These are phyloP conservation scores for Homarus gammarus DNA, from an alignment of 2,888 invertebrate species.

Conservation along the genomic window DNA sequence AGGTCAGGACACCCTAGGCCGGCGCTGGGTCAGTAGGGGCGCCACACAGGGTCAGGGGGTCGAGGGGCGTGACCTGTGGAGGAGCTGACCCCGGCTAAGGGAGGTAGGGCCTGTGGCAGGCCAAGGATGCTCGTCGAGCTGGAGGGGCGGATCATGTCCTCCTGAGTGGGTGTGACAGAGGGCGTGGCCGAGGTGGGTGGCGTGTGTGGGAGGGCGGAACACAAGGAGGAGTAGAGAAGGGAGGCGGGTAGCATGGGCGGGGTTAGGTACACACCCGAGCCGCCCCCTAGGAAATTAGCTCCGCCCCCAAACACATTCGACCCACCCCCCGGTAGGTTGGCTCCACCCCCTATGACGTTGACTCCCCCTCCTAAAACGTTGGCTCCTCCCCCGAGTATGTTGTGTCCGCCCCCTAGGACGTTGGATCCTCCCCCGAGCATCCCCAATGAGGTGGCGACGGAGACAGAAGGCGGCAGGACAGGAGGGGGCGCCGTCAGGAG, in stretches of 20 bases:
- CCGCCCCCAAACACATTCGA: conserved; percentile 31
- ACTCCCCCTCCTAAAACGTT: conserved; percentile 30
- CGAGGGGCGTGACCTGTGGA: conserved; percentile 29
- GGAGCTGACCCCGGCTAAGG: conserved; percentile 22
- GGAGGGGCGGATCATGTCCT: conserved; percentile 84
- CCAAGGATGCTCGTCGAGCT: conserved; percentile 37
- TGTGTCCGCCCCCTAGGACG: conserved; percentile 31
- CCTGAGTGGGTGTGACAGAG: conserved; percentile 79
- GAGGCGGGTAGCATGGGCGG: conserved; percentile 66
- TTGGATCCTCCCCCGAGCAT: conserved; percentile 50
- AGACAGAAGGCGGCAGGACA: conserved; percentile 28
- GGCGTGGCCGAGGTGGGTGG: conserved; percentile 30
- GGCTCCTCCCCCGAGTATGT: conserved; percentile 34
- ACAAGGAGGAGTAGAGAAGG: conserved; percentile 70
- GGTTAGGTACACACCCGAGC: conserved; percentile 50
- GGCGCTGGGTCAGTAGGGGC: conserved; percentile 50
- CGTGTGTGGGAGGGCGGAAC: conserved; percentile 62
- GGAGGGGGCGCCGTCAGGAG: conserved; percentile 26
- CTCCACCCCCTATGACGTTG: conserved; percentile 34
- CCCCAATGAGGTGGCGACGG: conserved; percentile 57
- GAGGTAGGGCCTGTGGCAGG: neutral
- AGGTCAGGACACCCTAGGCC: neutral
- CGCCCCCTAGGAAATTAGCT: conserved; percentile 21
- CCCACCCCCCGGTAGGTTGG: conserved; percentile 19
- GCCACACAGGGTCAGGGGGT: conserved; percentile 66